Evolutionary conservation across 2,888 invertebrate species (phyloP), one percentile per base, ranked within the genome.

Genomic region (Spodoptera picta): DNA sequence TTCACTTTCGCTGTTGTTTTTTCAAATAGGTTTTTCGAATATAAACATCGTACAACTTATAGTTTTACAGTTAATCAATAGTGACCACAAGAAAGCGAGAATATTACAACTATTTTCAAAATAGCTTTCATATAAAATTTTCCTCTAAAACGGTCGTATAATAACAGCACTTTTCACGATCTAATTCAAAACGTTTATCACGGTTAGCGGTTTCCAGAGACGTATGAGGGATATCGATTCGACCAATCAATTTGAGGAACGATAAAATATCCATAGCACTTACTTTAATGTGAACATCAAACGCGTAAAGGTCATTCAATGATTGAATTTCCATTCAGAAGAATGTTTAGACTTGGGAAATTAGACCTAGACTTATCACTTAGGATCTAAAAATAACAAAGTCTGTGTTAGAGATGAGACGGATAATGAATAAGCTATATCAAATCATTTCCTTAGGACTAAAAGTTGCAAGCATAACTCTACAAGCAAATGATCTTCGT

Each of bases 181-280:
- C n/a, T 45, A 65, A 69, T 65, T 65, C 60, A 10, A 24, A 19
- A 9, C 19, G 60, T 60, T 55, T 46, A 59, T 58, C 48, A 50
- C 45, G 50, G 12, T 42, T 42, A 43, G 47, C 51, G 14, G 46
- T 50, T 53, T 53, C 46, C 14, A 36, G 19, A 36, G 48, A 42
- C 50, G 51, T 61, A 56, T 50, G 42, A 53, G 51, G 49, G 55
- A 42, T 55, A 49, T 58, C 57, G 56, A 68, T 60, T 51, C 59
- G 48, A 24, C 56, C 69, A 69, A 73, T 73, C 64, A 58, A 73
- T 68, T 73, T 55, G 50, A 68, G 47, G 36, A 48, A 69, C 68
- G 47, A 60, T 73, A 68, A 60, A 68, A 57, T 50, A 63, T 68
- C 63, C 46, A 53, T 45, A 14, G 53, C 46, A 51, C 46, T 63